Conservation (phyloP, 2,888 invertebrate species). For the Drosophila koepferae region DNA sequence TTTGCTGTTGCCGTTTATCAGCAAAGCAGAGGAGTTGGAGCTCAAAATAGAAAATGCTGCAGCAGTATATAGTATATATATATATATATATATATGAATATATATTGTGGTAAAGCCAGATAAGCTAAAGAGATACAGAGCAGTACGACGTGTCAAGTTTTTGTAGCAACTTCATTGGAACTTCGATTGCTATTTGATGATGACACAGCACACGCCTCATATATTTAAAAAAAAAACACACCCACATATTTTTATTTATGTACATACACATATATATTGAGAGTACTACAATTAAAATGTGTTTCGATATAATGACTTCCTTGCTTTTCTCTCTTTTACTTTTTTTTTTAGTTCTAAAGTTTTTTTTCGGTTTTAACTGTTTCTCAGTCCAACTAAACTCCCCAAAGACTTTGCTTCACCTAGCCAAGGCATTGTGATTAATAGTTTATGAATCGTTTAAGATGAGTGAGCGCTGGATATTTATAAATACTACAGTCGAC, state of each 20-base stretch:
- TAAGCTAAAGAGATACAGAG: constrained; percentile 29
- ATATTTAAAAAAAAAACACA: not conserved
- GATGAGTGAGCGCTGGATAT: not conserved
- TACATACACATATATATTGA: not conserved
- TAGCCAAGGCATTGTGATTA: not conserved
- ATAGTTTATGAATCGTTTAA: constrained; percentile 4
- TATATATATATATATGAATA: constrained; percentile 1
- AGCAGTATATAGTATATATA: not conserved
- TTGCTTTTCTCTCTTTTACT: not conserved
- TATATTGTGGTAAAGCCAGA: constrained; percentile 24
- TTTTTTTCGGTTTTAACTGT: not conserved
- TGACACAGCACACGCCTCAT: constrained; percentile 37
- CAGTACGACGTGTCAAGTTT: constrained; percentile 64
- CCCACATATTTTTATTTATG: no score
- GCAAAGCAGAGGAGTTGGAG: constrained; percentile 38
- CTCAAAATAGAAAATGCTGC: constrained; percentile 63
- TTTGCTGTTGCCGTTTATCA: constrained; percentile 55
- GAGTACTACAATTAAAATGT: not conserved
- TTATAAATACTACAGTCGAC: constrained; percentile 24
- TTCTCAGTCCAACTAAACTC: not conserved
- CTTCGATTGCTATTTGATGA: constrained; percentile 27
- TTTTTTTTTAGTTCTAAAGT: not conserved
- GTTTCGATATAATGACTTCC: not conserved
- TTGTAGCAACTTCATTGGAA: constrained; percentile 19
- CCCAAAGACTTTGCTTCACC: not conserved